A percentile compares a stretch with the other conserved stretches of the same genome.
Evolutionary conservation across 2,797 vertebrate genomes (phyloP).

Genomic region (Enteromius treurensis): DNA sequence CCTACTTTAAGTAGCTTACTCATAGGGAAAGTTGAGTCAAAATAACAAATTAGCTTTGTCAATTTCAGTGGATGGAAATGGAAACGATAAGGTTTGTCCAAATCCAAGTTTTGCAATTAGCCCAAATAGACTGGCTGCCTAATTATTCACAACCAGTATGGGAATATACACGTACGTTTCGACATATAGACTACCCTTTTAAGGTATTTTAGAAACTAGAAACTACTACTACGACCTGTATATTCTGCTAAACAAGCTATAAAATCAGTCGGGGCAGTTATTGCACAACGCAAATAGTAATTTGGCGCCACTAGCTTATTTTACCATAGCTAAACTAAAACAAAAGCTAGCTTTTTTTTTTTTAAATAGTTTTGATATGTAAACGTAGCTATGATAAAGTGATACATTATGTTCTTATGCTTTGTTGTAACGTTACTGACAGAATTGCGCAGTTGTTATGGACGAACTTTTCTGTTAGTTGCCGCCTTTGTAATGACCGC

Average conservation of each 20-base stretch:
- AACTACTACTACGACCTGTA: background rate
- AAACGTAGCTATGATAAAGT: background rate
- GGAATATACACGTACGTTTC: background rate
- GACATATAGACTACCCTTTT: background rate
- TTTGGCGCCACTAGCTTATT: background rate
- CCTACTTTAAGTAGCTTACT: background rate
- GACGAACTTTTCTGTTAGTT: background rate
- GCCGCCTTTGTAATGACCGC: background rate
- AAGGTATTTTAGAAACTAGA: background rate
- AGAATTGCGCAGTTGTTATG: background rate
- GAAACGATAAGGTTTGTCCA: background rate
- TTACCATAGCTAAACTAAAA: background rate
- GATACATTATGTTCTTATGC: background rate
- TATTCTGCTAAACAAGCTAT: constrained; percentile 5
- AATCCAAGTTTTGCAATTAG: background rate
- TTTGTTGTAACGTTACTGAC: background rate
- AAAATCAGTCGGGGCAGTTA: background rate
- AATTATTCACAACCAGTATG: background rate
- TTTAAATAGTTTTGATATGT: background rate
- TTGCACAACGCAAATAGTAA: background rate
- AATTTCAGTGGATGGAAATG: background rate
- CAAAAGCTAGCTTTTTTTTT: background rate
- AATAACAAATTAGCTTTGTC: background rate
- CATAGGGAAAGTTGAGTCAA: background rate
- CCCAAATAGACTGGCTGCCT: background rate